Evolutionary conservation across 2,797 vertebrate species (phyloP), one percentile per base, ranked within the genome.

Genomic region (Erpetoichthys calabaricus): DNA sequence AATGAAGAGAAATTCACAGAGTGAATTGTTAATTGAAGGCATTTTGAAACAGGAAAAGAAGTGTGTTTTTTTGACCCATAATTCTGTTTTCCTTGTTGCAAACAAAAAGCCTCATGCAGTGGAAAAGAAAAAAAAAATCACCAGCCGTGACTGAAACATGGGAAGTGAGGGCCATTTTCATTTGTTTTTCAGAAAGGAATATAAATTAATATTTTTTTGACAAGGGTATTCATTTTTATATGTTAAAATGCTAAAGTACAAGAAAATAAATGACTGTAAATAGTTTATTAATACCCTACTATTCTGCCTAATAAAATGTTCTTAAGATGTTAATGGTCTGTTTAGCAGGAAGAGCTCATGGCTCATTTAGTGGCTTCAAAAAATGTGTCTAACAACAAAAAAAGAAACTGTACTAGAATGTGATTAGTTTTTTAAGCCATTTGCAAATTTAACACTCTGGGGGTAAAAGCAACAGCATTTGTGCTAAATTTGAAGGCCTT

Each of bases 281-380:
- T 25, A 25, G 25, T 25, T 25, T 25, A 25, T 25, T 25, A 25
- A 25, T 25, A 25, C 25, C 25, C 25, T 25, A 25, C 25, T 25
- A 52, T 61, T 62, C 68, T 53, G 51, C 50, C 58, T 63, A 45
- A 67, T 57, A 55, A 59, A 50, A 43, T 57, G 63, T 67, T 63
- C 65, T 72, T 68, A 69, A 68, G 64, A 69, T 68, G 66, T 69
- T 69, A 65, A 67, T 63, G 63, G 62, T 45, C 45, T 56, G 53
- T 52, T 56, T 68, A 59, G 54, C 55, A 60, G 60, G 25, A 25
- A 66, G 58, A 51, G 63, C 64, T 63, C 42, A 57, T 8, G 62
- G 55, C 63, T 71, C 63, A 58, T 65, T 65, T 63, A 64, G 63
- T 62, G 51, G 56, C 56, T 41, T 56, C 63, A 60, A 60, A 67